These are phyloP conservation scores for Lutraria lutraria DNA, from an alignment of 2,888 invertebrate genomes.

Conservation along the genomic window DNA sequence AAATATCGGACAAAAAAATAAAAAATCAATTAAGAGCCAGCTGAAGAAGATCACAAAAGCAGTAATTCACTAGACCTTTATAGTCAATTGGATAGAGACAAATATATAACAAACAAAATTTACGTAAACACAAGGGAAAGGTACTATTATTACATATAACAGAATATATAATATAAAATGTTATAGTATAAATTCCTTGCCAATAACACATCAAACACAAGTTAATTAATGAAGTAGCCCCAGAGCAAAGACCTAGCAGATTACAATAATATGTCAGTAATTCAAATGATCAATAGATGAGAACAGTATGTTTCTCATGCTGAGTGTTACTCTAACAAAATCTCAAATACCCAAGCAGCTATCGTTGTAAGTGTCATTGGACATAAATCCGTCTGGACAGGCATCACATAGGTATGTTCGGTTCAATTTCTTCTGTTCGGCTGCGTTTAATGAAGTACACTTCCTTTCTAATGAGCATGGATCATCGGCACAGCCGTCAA, in stretches of 20 bases:
- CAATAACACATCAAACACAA: no score
- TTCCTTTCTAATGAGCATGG: conserved; percentile 34
- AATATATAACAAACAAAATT: no score
- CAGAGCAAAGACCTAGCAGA: background rate
- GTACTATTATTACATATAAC: no score
- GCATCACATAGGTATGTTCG: background rate
- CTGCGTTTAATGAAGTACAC: conserved; percentile 12
- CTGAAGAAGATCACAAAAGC: background rate
- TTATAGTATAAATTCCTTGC: no score
- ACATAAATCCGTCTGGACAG: conserved; percentile 31
- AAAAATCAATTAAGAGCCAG: no score
- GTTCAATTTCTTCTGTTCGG: background rate
- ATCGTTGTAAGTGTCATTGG: background rate
- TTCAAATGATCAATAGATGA: background rate
- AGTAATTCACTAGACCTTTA: no score
- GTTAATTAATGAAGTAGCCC: background rate
- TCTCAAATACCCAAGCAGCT: background rate
- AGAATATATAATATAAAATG: no score
- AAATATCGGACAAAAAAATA: background rate
- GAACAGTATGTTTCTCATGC: background rate
- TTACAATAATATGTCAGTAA: background rate
- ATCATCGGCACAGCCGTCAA: conserved; percentile 30
- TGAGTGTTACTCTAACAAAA: no score
- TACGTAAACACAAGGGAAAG: no score
- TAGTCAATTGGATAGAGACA: no score